Percentiles rank a stretch among this genome's conserved stretches.
phyloP scores from a whole-genome alignment of 2,888 invertebrate species.

The Sarcophaga subvicina region DNA sequence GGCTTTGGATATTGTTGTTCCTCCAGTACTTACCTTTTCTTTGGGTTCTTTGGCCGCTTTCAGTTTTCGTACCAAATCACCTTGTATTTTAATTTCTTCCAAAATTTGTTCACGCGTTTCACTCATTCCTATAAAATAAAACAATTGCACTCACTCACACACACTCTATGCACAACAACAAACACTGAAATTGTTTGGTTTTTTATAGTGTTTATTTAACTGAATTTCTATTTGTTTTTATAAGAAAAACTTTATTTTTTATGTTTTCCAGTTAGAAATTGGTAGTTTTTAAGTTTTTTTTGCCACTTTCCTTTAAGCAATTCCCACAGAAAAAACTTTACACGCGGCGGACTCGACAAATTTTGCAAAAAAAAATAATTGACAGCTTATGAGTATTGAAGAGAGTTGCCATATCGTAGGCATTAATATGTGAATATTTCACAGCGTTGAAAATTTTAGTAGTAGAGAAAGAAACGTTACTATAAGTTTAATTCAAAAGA shows the following conservation, averaged over 20 bases:
- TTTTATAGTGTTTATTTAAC: not conserved
- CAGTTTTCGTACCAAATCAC: slow-evolving; percentile 90
- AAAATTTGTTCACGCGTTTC: slow-evolving; percentile 83
- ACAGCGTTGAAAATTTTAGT: slow-evolving; percentile 26
- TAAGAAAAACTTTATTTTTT: slow-evolving; percentile 6
- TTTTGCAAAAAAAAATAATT: slow-evolving; percentile 42
- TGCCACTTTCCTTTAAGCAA: slow-evolving; percentile 9
- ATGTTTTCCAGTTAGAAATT: slow-evolving; percentile 2
- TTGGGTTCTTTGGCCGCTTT: slow-evolving; percentile 90
- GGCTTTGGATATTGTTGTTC: not conserved
- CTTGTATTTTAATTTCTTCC: slow-evolving; percentile 87
- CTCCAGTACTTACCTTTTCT: slow-evolving; percentile 85
- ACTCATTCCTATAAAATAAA: slow-evolving; percentile 77
- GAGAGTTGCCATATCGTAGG: slow-evolving; percentile 20
- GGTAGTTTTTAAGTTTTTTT: slow-evolving; percentile 38
- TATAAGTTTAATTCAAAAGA: not conserved
- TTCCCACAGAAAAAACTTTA: slow-evolving; percentile 44
- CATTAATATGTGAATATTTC: not conserved
- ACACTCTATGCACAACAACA: slow-evolving; percentile 28
- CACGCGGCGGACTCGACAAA: slow-evolving; percentile 58
- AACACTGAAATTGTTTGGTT: not conserved
- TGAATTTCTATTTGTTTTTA: not conserved
- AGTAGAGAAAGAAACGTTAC: not conserved
- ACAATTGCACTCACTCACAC: slow-evolving; percentile 33
- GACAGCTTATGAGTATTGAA: slow-evolving; percentile 40